Evolutionary conservation across 2,797 vertebrate genomes (phyloP).

Genomic region (Botia almorhae): DNA sequence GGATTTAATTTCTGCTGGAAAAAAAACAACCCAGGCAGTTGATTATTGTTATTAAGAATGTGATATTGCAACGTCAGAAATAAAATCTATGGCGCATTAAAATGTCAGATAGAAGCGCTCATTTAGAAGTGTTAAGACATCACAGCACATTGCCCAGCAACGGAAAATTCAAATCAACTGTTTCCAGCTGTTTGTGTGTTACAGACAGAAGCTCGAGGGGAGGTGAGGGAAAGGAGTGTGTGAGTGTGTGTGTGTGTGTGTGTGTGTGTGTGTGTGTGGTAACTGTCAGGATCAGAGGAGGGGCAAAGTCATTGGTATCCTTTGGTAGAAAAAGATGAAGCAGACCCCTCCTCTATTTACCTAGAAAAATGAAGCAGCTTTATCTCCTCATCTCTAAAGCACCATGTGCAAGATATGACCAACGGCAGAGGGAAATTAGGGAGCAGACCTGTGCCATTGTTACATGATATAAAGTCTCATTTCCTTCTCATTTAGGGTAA

Average conservation of each 20-base stretch:
- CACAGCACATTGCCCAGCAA: slow-evolving; percentile 91
- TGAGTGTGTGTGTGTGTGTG: slow-evolving; percentile 12
- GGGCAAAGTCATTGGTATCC: background rate
- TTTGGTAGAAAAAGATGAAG: slow-evolving; percentile 20
- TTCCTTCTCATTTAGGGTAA: slow-evolving; percentile 31
- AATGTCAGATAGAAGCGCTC: slow-evolving; percentile 98
- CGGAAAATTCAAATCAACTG: slow-evolving; percentile 92
- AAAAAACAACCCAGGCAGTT: slow-evolving; percentile 91
- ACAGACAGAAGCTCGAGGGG: slow-evolving; percentile 62
- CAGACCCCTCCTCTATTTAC: slow-evolving; percentile 31
- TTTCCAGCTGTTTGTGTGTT: slow-evolving; percentile 84
- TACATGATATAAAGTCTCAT: slow-evolving; percentile 45
- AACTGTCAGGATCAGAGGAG: slow-evolving; percentile 27
- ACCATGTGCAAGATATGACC: slow-evolving; percentile 36
- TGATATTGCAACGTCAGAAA: slow-evolving; percentile 93
- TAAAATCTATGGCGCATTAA: slow-evolving; percentile 99
- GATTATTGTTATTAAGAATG: slow-evolving; percentile 99
- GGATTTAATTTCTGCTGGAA: slow-evolving; percentile 98
- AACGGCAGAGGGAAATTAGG: slow-evolving; percentile 48
- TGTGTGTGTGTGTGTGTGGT: background rate
- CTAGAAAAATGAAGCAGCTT: slow-evolving; percentile 43
- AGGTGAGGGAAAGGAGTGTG: slow-evolving; percentile 11
- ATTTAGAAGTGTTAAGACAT: slow-evolving; percentile 99
- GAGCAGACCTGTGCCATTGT: slow-evolving; percentile 29
- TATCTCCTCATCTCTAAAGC: slow-evolving; percentile 49